phyloP scores from a whole-genome alignment of 1,140 invertebrate genomes.

The Nephila pilipes region DNA sequence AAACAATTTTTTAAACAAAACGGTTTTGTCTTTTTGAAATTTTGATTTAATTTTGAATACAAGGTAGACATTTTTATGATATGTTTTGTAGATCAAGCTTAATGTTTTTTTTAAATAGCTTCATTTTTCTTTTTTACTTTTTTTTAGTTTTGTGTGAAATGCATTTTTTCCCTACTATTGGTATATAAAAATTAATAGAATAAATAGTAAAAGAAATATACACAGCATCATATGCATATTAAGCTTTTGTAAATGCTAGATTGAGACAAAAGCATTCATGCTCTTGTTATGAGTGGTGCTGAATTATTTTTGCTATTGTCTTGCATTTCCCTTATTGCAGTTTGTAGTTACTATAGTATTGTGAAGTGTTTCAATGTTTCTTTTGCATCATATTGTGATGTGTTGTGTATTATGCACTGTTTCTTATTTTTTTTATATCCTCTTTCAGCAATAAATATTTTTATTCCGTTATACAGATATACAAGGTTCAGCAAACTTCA shows the following conservation, averaged over 20 bases:
- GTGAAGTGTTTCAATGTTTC: slow-evolving; percentile 73
- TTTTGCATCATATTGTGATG: slow-evolving; percentile 74
- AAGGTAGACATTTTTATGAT: slow-evolving; percentile 47
- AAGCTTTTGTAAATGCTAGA: slow-evolving; percentile 73
- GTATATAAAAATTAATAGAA: slow-evolving; percentile 28
- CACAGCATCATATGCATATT: slow-evolving; percentile 25
- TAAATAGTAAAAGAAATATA: background rate
- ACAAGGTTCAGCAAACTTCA: slow-evolving; percentile 74
- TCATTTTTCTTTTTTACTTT: slow-evolving; percentile 47
- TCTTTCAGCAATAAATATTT: slow-evolving; percentile 56
- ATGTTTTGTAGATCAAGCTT: slow-evolving; percentile 59
- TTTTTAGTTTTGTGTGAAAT: slow-evolving; percentile 62
- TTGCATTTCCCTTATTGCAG: slow-evolving; percentile 72
- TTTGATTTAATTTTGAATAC: slow-evolving; percentile 36
- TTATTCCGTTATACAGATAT: slow-evolving; percentile 2
- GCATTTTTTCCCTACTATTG: slow-evolving; percentile 58
- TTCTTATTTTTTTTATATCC: slow-evolving; percentile 67
- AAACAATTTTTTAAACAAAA: background rate
- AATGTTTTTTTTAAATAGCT: slow-evolving; percentile 52
- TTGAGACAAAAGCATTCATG: slow-evolving; percentile 57
- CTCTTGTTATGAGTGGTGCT: slow-evolving; percentile 65
- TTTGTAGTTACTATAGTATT: slow-evolving; percentile 72
- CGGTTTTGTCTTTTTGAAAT: slow-evolving; percentile 17
- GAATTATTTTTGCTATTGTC: slow-evolving; percentile 75
- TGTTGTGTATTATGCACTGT: slow-evolving; percentile 72